Evolutionary conservation across 2,888 invertebrate species (phyloP).

Genomic region (Drosophila flavopinicola): DNA sequence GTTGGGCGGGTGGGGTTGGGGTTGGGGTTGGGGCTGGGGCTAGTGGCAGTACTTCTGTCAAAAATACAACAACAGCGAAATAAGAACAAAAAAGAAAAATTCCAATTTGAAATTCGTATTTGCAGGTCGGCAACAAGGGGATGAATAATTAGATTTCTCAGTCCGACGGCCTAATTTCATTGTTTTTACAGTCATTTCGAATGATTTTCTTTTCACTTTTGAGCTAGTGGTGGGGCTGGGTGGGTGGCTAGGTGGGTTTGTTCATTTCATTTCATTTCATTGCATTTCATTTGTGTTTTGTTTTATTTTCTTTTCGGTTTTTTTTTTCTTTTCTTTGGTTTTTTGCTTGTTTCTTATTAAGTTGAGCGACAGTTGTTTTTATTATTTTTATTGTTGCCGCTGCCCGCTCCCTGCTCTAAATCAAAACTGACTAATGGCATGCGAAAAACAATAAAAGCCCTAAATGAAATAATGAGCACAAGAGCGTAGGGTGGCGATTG

Average conservation of each 20-base stretch:
- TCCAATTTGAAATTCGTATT: conserved; percentile 43
- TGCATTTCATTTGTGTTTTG: conserved; percentile 10
- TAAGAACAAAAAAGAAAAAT: conserved; percentile 12
- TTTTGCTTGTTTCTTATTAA: conserved; percentile 70
- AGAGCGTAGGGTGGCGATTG: conserved; percentile 5
- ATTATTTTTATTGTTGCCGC: conserved; percentile 76
- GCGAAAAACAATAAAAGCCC: conserved; percentile 81
- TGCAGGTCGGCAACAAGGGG: conserved; percentile 67
- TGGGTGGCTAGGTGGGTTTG: conserved; percentile 28
- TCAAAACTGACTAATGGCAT: conserved; percentile 81
- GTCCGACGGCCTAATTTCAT: conserved; percentile 81
- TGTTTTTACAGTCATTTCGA: conserved; percentile 82
- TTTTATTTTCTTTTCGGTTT: too few species aligned
- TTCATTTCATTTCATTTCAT: conserved; percentile 47
- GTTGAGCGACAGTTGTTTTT: conserved; percentile 81
- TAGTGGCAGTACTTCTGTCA: conserved; percentile 4
- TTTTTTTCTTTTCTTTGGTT: conserved; percentile 10
- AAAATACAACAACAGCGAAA: conserved; percentile 1
- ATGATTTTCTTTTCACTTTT: conserved; percentile 75
- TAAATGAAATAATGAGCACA: conserved; percentile 77
- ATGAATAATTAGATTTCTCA: conserved; percentile 84
- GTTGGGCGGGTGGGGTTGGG: neutral
- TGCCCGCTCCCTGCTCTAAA: conserved; percentile 52
- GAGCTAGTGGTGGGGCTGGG: conserved; percentile 10
- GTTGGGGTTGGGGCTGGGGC: neutral